Conservation (phyloP, 2,888 invertebrate species). For the Tiphia femorata region DNA sequence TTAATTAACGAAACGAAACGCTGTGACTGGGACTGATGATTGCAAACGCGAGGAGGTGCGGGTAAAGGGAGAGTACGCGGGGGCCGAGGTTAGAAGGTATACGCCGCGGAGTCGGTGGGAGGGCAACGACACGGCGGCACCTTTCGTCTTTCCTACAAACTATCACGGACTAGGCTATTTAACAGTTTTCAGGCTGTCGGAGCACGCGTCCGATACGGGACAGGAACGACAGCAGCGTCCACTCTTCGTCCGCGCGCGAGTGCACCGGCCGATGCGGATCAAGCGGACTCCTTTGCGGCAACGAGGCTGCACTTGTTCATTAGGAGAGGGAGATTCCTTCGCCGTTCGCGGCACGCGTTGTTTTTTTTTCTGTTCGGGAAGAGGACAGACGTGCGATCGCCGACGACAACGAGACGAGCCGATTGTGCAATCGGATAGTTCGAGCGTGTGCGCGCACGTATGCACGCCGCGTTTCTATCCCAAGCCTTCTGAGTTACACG, state of each 20-base stretch:
- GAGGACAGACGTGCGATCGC: not conserved
- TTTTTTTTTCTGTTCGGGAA: not conserved
- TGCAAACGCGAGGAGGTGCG: conserved; percentile 3
- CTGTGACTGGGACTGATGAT: conserved; percentile 16
- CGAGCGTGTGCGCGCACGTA: no score
- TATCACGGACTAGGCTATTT: conserved; percentile 38
- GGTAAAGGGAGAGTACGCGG: conserved; percentile 8
- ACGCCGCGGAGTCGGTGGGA: conserved; percentile 29
- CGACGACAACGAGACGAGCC: not conserved
- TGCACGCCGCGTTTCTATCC: no score
- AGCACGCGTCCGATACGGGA: conserved; percentile 41
- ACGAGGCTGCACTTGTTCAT: conserved; percentile 42
- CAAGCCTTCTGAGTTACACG: no score
- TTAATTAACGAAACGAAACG: conserved; percentile 61
- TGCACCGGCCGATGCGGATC: conserved; percentile 13
- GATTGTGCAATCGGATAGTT: not conserved
- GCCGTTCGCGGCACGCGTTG: not conserved
- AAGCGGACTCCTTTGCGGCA: conserved; percentile 23
- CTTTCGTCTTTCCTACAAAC: conserved; percentile 48
- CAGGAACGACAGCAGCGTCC: conserved; percentile 43
- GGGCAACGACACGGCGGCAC: conserved; percentile 44
- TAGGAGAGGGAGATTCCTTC: conserved; percentile 31
- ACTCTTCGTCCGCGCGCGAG: conserved; percentile 25
- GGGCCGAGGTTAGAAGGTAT: conserved; percentile 11
- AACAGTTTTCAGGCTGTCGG: conserved; percentile 43